phyloP scores from a whole-genome alignment of 1,140 invertebrate species.

The Pogonomyrmex californicus region DNA sequence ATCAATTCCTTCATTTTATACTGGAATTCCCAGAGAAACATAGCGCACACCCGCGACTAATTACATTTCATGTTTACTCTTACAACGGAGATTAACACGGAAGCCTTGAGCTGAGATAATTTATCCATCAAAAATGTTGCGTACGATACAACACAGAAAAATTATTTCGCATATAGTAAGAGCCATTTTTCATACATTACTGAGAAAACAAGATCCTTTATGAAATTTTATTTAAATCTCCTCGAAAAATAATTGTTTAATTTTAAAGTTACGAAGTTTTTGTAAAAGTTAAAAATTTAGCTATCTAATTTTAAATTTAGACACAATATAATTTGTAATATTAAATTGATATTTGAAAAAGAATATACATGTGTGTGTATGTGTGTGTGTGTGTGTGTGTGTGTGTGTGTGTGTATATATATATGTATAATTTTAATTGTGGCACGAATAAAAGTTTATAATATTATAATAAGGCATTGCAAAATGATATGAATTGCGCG shows the following conservation, averaged over 20 bases:
- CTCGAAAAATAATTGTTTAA: neutral
- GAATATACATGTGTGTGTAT: neutral
- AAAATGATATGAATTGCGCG: neutral
- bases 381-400: neutral
- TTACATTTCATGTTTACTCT: slow-evolving; percentile 33
- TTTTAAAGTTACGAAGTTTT: neutral
- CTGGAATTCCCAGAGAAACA: slow-evolving; percentile 14
- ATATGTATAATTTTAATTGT: neutral
- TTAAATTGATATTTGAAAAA: neutral
- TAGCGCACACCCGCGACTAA: slow-evolving; percentile 1
- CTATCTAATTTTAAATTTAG: neutral
- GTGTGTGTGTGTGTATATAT: neutral
- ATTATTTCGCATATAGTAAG: neutral
- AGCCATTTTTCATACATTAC: neutral
- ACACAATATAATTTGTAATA: neutral
- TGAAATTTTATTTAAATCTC: neutral
- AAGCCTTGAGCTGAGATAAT: slow-evolving; percentile 22
- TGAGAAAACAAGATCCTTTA: neutral
- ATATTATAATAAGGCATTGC: neutral
- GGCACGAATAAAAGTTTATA: neutral
- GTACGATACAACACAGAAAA: neutral
- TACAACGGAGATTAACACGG: slow-evolving; percentile 49
- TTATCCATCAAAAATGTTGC: slow-evolving; percentile 15
- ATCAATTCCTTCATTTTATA: slow-evolving; percentile 54
- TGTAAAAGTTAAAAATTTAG: neutral